Conservation (phyloP, 2,113 vertebrate genomes). For the Aspidoscelis tigris region DNA sequence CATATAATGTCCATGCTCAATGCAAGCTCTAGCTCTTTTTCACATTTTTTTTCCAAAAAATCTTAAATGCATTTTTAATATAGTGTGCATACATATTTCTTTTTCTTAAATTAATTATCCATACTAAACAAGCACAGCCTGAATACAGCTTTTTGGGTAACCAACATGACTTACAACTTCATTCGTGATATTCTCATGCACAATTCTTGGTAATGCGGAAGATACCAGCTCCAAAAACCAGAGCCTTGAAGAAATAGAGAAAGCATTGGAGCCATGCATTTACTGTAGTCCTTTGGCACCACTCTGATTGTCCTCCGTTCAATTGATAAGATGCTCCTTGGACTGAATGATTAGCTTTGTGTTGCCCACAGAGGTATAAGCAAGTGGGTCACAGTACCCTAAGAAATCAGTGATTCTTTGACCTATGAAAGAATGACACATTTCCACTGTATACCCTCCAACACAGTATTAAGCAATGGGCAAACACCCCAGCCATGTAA, state of each 20-base stretch:
- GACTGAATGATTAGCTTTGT: too few species aligned
- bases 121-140: constrained; percentile 70
- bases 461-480: constrained; percentile 31
- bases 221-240: constrained; percentile 50
- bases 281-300: neutral
- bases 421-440: neutral
- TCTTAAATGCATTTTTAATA: constrained; percentile 61
- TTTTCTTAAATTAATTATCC: constrained; percentile 72
- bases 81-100: constrained; percentile 65
- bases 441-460: constrained; percentile 21
- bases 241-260: constrained; percentile 38
- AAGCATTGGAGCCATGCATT: constrained; percentile 1
- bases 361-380: constrained; percentile 19
- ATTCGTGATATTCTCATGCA: constrained; percentile 38
- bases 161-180: constrained; percentile 58
- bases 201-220: constrained; percentile 50
- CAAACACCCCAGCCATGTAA: neutral
- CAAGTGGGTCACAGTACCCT: neutral
- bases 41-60: constrained; percentile 58
- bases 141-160: constrained; percentile 79
- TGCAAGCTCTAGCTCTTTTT: constrained; percentile 65
- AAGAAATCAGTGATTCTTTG: neutral
- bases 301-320: neutral
- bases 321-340: too few species aligned
- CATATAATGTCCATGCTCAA: constrained; percentile 71